Evolutionary conservation across 2,113 vertebrate genomes (phyloP).

Genomic region (Salvelinus namaycush): DNA sequence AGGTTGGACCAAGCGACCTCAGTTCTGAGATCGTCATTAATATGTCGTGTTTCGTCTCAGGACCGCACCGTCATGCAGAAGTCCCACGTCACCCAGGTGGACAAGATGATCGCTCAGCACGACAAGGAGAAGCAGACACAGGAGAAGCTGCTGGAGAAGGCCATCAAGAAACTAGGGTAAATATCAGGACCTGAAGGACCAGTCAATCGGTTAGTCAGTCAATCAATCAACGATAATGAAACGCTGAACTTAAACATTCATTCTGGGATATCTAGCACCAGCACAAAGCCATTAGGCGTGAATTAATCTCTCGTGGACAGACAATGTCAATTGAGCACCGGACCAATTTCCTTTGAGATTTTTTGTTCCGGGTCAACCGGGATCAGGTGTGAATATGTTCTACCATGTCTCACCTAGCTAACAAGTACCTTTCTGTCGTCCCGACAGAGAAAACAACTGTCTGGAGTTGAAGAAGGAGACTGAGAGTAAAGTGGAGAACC

Average conservation of each 20-base stretch:
- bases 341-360: too few species aligned
- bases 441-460: constrained; percentile 90
- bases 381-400: too few species aligned
- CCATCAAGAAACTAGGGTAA: constrained; percentile 97
- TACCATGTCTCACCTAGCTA: too few species aligned
- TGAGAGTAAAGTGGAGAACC: constrained; percentile 91
- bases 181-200: neutral
- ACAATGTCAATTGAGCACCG: neutral
- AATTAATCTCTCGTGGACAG: neutral
- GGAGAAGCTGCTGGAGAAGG: constrained; percentile 94
- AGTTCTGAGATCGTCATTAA: too few species aligned
- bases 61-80: constrained; percentile 95
- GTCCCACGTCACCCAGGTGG: constrained; percentile 91
- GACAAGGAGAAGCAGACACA: constrained; percentile 90
- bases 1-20: neutral
- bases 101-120: constrained; percentile 93
- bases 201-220: neutral
- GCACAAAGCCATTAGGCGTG: too few species aligned
- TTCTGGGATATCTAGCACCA: neutral
- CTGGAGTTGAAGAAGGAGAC: constrained; percentile 98
- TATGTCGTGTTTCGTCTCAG: constrained; percentile 66
- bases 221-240: neutral
- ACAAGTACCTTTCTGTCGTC: constrained; percentile 12
- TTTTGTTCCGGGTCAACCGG: too few species aligned
- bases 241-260: neutral